Evolutionary conservation across 2,113 vertebrate species (phyloP).

Genomic region (Panthera uncia): DNA sequence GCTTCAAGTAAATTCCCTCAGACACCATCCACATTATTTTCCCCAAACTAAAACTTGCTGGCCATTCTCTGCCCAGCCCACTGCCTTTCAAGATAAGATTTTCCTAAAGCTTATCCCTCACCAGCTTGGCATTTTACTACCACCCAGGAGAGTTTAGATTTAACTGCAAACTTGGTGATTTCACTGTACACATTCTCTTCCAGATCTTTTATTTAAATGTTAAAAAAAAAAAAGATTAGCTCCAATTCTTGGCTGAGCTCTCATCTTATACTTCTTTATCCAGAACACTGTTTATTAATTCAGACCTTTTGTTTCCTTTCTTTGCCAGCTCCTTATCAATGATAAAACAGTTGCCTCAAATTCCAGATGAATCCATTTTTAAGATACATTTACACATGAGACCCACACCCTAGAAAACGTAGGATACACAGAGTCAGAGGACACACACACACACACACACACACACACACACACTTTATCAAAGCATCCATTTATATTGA

Average conservation of each 20-base stretch:
- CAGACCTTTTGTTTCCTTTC: constrained; percentile 57
- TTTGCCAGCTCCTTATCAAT: constrained; percentile 59
- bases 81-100: constrained; percentile 1
- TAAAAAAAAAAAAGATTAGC: constrained; percentile 44
- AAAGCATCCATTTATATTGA: neutral
- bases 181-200: constrained; percentile 53
- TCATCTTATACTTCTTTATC: constrained; percentile 34
- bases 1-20: neutral
- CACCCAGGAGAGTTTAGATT: constrained; percentile 42
- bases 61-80: constrained; percentile 18
- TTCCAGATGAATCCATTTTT: constrained; percentile 50
- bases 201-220: constrained; percentile 72
- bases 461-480: neutral
- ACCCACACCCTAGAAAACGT: neutral
- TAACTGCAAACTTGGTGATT: constrained; percentile 46
- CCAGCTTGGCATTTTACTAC: constrained; percentile 31
- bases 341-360: constrained; percentile 48
- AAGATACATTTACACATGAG: neutral
- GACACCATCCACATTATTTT: neutral
- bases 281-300: constrained; percentile 21
- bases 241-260: constrained; percentile 52
- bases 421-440: neutral
- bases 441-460: neutral
- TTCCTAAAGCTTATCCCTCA: neutral
- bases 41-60: neutral